Percentiles rank a stretch among this genome's conserved stretches.
Evolutionary conservation across 2,797 vertebrate species (phyloP).

Genomic region (Epinephelus malabaricus): DNA sequence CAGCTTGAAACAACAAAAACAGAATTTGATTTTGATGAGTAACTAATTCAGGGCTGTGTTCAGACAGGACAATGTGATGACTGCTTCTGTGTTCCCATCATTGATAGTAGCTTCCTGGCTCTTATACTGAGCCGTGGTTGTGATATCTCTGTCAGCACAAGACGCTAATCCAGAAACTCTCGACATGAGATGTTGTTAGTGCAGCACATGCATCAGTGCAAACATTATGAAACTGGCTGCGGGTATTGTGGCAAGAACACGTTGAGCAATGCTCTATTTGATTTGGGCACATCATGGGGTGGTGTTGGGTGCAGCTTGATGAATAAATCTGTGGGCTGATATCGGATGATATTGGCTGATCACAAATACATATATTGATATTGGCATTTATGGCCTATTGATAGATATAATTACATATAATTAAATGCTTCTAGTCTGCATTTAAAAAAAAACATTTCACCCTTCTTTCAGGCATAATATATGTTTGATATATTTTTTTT

Average conservation of each 20-base stretch:
- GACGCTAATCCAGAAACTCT: neutral
- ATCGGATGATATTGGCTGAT: conserved; percentile 6
- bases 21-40: neutral
- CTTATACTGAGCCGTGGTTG: neutral
- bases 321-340: neutral
- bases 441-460: neutral
- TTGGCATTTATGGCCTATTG: too few species aligned
- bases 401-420: too few species aligned
- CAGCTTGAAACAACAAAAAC: neutral
- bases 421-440: neutral
- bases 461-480: neutral
- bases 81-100: neutral
- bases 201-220: neutral
- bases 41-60: neutral
- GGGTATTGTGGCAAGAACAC: neutral
- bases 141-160: neutral
- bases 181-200: neutral
- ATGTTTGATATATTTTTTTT: neutral
- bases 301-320: neutral
- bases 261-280: conserved; percentile 25
- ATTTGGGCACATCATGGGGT: neutral
- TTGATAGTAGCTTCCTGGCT: neutral
- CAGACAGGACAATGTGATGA: too few species aligned
- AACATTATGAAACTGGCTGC: neutral
- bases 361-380: neutral